Conservation (phyloP, 2,113 vertebrate genomes). For the Taxidea taxus region DNA sequence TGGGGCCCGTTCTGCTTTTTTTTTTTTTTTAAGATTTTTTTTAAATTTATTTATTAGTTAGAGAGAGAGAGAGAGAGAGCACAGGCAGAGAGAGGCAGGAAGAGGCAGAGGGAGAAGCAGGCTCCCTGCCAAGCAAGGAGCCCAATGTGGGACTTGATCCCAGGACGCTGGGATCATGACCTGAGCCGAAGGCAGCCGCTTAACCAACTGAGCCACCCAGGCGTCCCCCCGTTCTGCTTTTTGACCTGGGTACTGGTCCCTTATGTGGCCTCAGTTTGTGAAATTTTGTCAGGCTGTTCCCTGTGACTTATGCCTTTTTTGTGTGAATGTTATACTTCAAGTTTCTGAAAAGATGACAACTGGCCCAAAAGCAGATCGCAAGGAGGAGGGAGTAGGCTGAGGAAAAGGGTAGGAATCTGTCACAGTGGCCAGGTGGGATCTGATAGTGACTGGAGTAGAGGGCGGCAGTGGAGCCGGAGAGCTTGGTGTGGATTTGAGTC, state of each 20-base stretch:
- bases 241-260: neutral
- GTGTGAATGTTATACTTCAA: neutral
- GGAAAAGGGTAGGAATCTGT: neutral
- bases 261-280: neutral
- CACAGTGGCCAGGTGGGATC: neutral
- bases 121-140: too few relatives aligned
- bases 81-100: too few relatives aligned
- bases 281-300: neutral
- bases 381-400: neutral
- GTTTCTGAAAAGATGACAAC: neutral
- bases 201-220: too few relatives aligned
- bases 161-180: too few relatives aligned
- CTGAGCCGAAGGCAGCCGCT: too few relatives aligned
- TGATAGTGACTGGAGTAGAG: neutral
- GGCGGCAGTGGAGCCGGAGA: neutral
- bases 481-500: fast-evolving
- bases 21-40: too few relatives aligned
- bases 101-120: too few relatives aligned
- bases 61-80: too few relatives aligned
- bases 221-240: neutral
- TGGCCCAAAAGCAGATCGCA: neutral
- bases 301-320: neutral
- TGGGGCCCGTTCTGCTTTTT: neutral
- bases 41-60: too few relatives aligned
- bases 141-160: too few relatives aligned